A percentile compares a stretch with the other conserved stretches of the same genome.
phyloP scores from a whole-genome alignment of 1,140 invertebrate species.

The Saccostrea echinata region DNA sequence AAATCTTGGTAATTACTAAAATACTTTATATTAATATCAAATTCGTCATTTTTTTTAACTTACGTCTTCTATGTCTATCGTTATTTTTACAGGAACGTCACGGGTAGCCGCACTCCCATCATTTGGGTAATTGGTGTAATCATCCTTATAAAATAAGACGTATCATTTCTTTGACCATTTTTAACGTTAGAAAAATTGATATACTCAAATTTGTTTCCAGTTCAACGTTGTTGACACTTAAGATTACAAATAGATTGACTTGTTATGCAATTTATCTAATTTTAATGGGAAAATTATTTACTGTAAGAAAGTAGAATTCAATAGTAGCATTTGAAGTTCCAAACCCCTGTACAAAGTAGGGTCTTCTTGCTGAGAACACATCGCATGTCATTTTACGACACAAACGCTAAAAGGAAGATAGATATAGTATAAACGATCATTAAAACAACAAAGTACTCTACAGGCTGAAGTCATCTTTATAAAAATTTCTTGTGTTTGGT shows the following conservation, averaged over 20 bases:
- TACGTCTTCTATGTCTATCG: slow-evolving; percentile 44
- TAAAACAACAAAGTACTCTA: too few species aligned
- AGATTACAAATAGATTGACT: background rate
- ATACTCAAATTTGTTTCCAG: background rate
- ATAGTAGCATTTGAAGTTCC: slow-evolving; percentile 48
- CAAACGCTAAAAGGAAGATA: slow-evolving; percentile 31
- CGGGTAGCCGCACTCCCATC: background rate
- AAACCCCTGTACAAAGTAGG: slow-evolving; percentile 51
- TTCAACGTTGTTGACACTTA: too few species aligned
- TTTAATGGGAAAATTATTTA: slow-evolving; percentile 50
- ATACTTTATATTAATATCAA: too few species aligned
- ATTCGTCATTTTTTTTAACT: background rate
- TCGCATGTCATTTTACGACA: slow-evolving; percentile 62
- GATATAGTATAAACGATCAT: too few species aligned
- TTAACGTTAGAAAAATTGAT: background rate
- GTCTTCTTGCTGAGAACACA: slow-evolving; percentile 57
- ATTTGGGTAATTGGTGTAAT: slow-evolving; percentile 35
- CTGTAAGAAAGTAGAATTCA: slow-evolving; percentile 64
- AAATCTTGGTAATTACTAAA: too few species aligned
- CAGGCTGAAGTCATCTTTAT: too few species aligned
- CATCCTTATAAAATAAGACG: slow-evolving; percentile 34
- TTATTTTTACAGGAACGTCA: slow-evolving; percentile 41
- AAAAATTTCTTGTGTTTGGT: too few species aligned
- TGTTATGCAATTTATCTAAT: background rate
- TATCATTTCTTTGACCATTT: background rate